These are phyloP conservation scores for Aspiorhynchus laticeps DNA, from an alignment of 2,113 vertebrate species.

Conservation along the genomic window DNA sequence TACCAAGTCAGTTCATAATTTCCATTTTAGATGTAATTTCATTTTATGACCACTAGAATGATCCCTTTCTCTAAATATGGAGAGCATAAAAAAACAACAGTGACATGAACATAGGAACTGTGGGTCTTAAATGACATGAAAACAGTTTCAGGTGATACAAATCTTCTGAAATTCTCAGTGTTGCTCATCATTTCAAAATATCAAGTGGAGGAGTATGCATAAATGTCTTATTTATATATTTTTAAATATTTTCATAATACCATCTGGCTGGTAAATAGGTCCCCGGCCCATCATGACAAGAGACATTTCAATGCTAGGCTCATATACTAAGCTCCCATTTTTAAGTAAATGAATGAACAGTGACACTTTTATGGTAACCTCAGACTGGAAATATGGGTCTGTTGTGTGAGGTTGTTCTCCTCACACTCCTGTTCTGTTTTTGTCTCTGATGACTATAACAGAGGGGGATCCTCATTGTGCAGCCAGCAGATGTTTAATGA, in stretches of 20 bases:
- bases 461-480: conserved; percentile 27
- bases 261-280: neutral
- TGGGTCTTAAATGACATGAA: neutral
- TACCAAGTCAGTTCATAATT: neutral
- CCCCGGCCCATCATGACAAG: neutral
- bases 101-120: neutral
- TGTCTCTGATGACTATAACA: conserved; percentile 49
- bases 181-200: neutral
- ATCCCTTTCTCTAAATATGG: conserved; percentile 33
- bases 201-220: neutral
- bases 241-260: neutral
- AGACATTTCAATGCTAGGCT: neutral
- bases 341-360: neutral
- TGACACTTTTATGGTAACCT: conserved; percentile 39
- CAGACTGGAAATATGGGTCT: conserved; percentile 49
- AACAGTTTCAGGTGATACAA: too few relatives aligned
- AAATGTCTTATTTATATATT: neutral
- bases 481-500: conserved; percentile 47
- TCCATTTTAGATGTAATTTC: conserved; percentile 4
- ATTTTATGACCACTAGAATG: conserved; percentile 31
- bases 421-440: conserved; percentile 41
- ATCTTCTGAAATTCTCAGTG: neutral
- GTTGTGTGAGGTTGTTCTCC: conserved; percentile 16
- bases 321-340: neutral
- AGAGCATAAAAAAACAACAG: neutral